Evolutionary conservation across 1,140 invertebrate genomes (phyloP).

Genomic region (Gyrodactylus bullatarudis): DNA sequence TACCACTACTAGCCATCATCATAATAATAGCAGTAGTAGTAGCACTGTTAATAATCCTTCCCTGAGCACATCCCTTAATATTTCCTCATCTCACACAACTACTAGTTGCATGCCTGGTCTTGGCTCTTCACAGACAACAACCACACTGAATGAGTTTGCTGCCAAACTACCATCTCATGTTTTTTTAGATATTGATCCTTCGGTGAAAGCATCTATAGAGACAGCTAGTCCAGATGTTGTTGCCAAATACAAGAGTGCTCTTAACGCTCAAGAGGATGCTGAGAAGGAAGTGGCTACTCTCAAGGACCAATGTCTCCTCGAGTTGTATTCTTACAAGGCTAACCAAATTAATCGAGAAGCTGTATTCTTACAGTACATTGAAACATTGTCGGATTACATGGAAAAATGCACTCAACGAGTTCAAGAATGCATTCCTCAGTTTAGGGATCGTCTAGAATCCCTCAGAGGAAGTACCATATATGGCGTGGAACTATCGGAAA

Average conservation of each 20-base stretch:
- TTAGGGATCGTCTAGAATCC: background rate
- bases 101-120: too few species aligned
- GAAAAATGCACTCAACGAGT: background rate
- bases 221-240: background rate
- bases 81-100: background rate
- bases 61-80: background rate
- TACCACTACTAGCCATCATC: too few species aligned
- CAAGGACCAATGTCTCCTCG: background rate
- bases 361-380: background rate
- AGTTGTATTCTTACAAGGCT: background rate
- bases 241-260: background rate
- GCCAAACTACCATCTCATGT: background rate
- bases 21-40: too few species aligned
- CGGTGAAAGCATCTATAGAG: background rate
- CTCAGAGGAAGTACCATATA: background rate
- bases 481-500: background rate
- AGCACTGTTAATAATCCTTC: background rate
- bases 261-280: background rate
- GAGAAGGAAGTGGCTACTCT: background rate
- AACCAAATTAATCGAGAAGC: background rate
- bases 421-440: background rate
- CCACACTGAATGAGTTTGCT: background rate
- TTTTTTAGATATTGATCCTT: background rate
- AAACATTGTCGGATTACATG: background rate
- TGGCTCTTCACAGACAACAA: too few species aligned